Evolutionary conservation across 37 sponge, comb jelly and placozoan genomes (phyloP).

Genomic region (Petrosia ficiformis): DNA sequence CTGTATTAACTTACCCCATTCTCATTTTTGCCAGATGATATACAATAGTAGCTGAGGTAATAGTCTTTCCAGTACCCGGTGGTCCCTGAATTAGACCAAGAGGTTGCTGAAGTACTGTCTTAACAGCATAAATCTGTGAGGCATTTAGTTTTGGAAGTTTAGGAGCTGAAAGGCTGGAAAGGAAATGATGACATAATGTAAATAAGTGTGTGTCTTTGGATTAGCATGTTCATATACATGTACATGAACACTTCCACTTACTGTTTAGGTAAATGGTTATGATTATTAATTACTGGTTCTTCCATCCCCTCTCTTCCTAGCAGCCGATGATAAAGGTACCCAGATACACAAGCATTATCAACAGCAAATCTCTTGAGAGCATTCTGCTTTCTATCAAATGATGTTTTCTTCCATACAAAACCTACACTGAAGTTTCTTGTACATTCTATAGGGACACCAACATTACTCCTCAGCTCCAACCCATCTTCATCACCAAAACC

Average conservation of each 20-base stretch:
- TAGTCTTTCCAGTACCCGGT: slow-evolving; percentile 97
- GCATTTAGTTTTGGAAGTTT: slow-evolving; percentile 86
- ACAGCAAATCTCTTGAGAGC: slow-evolving; percentile 97
- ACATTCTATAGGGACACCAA: slow-evolving; percentile 63
- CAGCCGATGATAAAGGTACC: slow-evolving; percentile 94
- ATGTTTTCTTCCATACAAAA: slow-evolving; percentile 98
- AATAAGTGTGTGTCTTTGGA: not conserved
- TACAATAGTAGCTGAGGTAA: slow-evolving; percentile 97
- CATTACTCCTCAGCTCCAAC: slow-evolving; percentile 79
- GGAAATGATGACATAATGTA: not conserved
- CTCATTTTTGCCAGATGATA: slow-evolving; percentile 88
- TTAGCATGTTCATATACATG: too few species aligned
- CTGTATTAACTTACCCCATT: slow-evolving; percentile 10
- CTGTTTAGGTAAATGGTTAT: slow-evolving; percentile 60
- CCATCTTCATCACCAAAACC: slow-evolving; percentile 89
- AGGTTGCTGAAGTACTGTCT: slow-evolving; percentile 87
- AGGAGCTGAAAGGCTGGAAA: slow-evolving; percentile 78
- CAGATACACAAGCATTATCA: slow-evolving; percentile 87
- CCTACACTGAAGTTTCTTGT: slow-evolving; percentile 80
- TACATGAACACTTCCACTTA: too few species aligned
- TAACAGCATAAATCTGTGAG: slow-evolving; percentile 92
- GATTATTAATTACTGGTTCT: slow-evolving; percentile 57
- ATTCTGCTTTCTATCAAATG: slow-evolving; percentile 95
- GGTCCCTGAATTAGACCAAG: slow-evolving; percentile 98
- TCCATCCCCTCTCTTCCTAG: slow-evolving; percentile 89